A percentile compares a stretch with the other conserved stretches of the same genome.
These are phyloP conservation scores for Paraescarpia echinospica DNA, from an alignment of 1,140 invertebrate genomes.

Conservation along the genomic window DNA sequence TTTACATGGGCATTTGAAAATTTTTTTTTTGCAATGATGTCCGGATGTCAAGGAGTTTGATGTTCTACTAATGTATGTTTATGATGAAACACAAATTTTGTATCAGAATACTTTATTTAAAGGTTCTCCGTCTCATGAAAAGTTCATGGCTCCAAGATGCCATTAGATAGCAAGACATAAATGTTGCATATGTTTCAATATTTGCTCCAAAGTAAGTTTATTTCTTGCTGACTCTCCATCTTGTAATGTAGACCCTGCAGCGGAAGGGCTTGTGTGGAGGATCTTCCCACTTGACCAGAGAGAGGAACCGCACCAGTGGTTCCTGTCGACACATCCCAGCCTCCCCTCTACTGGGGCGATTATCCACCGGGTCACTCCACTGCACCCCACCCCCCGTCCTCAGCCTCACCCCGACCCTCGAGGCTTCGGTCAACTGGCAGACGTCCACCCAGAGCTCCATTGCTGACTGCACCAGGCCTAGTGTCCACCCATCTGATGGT, in stretches of 20 bases:
- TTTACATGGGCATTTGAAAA: no score
- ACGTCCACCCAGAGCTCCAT: not conserved
- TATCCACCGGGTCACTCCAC: not conserved
- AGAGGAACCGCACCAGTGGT: not conserved
- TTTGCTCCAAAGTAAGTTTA: not conserved
- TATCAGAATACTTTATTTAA: no score
- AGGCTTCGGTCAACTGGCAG: conserved; percentile 34
- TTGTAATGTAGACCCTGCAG: not conserved
- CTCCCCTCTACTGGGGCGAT: not conserved
- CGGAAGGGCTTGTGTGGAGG: not conserved
- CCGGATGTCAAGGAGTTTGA: no score
- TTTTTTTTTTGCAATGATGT: no score
- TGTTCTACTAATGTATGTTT: no score
- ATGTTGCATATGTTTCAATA: no score
- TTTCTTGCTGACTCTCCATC: not conserved
- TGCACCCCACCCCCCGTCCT: conserved; percentile 41
- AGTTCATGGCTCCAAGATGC: no score
- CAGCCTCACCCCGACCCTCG: conserved; percentile 48
- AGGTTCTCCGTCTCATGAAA: no score
- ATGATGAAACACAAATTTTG: no score
- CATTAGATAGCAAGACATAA: no score
- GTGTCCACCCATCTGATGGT: not conserved
- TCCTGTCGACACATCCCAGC: not conserved
- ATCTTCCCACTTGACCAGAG: not conserved
- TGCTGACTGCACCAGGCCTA: not conserved